These are phyloP conservation scores for Tridacna gigas DNA, from an alignment of 2,888 invertebrate genomes.

Conservation along the genomic window DNA sequence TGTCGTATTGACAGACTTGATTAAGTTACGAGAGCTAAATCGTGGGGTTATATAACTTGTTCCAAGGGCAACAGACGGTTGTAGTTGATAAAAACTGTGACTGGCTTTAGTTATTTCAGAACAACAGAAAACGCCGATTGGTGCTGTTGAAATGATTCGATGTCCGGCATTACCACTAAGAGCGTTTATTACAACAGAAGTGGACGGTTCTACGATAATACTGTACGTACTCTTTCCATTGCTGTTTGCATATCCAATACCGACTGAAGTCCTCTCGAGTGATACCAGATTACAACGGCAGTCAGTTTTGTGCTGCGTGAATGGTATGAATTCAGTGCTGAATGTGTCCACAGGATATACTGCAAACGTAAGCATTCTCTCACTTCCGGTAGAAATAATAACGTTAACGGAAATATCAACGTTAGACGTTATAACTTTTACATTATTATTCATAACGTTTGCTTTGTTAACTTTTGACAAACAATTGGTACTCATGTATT, in stretches of 20 bases:
- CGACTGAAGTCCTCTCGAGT: neutral
- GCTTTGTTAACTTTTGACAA: neutral
- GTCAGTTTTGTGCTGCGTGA: neutral
- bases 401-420: neutral
- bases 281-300: slow-evolving; percentile 3
- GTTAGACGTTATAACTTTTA: neutral
- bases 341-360: slow-evolving; percentile 11
- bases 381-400: neutral
- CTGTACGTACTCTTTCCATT: neutral
- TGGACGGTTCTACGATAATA: neutral
- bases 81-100: slow-evolving; percentile 10
- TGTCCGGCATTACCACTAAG: neutral
- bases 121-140: slow-evolving; percentile 8
- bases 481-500: neutral
- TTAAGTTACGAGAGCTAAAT: neutral
- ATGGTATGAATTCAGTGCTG: neutral
- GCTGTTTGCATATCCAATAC: neutral
- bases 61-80: neutral
- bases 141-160: neutral
- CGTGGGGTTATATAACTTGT: neutral
- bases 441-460: neutral
- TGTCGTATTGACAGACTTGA: neutral
- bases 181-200: neutral
- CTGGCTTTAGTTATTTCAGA: neutral
- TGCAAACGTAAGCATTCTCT: neutral